Conservation (phyloP, 2,888 invertebrate species). For the Trachelus tabidus region DNA sequence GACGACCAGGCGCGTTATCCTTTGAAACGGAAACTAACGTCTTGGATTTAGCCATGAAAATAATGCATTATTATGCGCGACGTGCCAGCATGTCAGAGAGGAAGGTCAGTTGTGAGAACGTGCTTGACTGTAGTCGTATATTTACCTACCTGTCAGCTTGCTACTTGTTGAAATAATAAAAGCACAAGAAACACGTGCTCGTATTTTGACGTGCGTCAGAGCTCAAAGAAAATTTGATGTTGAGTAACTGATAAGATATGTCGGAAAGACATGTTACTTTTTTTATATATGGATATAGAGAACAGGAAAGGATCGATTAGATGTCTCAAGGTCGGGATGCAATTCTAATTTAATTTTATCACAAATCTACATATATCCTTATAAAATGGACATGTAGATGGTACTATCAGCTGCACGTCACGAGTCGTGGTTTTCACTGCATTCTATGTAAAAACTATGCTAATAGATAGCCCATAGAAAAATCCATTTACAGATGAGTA, state of each 20-base stretch:
- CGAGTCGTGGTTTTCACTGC: slow-evolving; percentile 33
- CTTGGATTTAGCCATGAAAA: background rate
- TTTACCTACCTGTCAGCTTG: background rate
- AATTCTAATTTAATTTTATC: background rate
- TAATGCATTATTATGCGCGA: background rate
- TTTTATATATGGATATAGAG: background rate
- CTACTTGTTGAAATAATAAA: background rate
- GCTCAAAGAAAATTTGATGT: background rate
- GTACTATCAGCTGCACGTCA: slow-evolving; percentile 34
- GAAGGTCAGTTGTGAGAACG: background rate
- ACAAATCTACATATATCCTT: slow-evolving; percentile 47
- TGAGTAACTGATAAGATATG: background rate
- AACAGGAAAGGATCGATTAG: background rate
- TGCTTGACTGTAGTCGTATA: background rate
- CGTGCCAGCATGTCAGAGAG: background rate
- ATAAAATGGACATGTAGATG: slow-evolving; percentile 42
- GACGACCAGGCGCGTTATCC: background rate
- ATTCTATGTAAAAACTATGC: slow-evolving; percentile 64
- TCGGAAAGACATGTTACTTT: background rate
- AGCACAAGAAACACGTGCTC: background rate
- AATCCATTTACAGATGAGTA: slow-evolving; percentile 52
- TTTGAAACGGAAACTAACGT: background rate
- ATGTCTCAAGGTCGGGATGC: background rate
- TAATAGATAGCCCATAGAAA: slow-evolving; percentile 61
- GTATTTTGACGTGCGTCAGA: background rate